Evolutionary conservation across 2,797 vertebrate genomes (phyloP).

Genomic region (Podarcis lilfordi): DNA sequence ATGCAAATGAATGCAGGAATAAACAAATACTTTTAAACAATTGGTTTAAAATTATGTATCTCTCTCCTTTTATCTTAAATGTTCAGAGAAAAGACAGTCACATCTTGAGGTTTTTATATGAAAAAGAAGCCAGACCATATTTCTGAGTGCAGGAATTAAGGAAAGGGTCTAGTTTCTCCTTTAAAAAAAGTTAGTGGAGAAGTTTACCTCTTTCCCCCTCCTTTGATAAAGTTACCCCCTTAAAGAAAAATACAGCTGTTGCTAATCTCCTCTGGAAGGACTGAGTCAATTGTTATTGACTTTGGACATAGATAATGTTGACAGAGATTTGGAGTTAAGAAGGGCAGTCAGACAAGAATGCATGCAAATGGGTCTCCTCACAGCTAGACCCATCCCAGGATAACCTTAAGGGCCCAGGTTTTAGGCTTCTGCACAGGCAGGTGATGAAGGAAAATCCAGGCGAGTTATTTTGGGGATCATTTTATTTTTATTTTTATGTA

Average conservation of each 20-base stretch:
- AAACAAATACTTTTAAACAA: not conserved
- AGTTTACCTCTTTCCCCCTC: slow-evolving; percentile 13
- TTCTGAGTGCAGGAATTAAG: not conserved
- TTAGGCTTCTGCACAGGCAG: not conserved
- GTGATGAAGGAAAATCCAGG: not conserved
- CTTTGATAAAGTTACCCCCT: slow-evolving; percentile 29
- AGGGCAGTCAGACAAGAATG: slow-evolving; percentile 45
- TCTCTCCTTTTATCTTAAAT: not conserved
- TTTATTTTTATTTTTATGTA: not conserved
- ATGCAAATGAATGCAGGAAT: not conserved
- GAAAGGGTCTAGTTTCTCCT: slow-evolving; percentile 1
- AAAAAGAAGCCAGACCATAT: not conserved
- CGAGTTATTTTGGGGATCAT: not conserved
- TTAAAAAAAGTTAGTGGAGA: slow-evolving; percentile 23
- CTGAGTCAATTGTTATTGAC: slow-evolving; percentile 27
- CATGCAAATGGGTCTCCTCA: slow-evolving; percentile 29
- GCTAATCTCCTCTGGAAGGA: slow-evolving; percentile 30
- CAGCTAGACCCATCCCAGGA: slow-evolving; percentile 40
- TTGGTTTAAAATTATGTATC: not conserved
- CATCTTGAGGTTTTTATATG: not conserved
- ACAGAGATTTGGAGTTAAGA: slow-evolving; percentile 47
- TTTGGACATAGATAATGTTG: slow-evolving; percentile 42
- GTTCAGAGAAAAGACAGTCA: slow-evolving; percentile 2
- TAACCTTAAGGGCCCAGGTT: not conserved
- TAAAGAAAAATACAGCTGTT: slow-evolving; percentile 32